Base-by-base conservation (phyloP, 2,797 vertebrate genomes). In the Eulemur coronatus region DNA sequence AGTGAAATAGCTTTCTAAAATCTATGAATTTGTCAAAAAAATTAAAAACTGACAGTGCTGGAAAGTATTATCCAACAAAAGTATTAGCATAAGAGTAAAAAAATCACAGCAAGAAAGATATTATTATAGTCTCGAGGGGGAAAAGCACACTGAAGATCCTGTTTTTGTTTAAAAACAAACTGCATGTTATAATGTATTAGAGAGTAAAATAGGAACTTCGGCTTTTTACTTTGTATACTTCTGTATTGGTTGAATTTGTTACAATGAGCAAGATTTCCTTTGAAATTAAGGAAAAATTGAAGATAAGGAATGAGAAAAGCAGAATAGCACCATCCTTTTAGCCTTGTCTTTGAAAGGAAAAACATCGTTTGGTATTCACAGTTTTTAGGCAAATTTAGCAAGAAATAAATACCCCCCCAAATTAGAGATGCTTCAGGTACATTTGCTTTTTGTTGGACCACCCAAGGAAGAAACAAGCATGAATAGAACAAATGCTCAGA, bases 21-120 rank as follows among this genome's bases (percentile, higher is more conserved):
- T 59, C 22, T 82, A 95, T 35, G 22, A 84, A 57, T 59, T 84
- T 81, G 33, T 76, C 48, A 67, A 50, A 95, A 95, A 75, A 89
- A 67, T 65, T 91, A 50, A 94, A 94, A 87, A 46, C 46, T 35
- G 24, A 75, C 7, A 82, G 61, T 65, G 10, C 43, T 78, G 5
- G 35, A 84, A 93, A 88, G 73, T 78, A 97, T 81, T 91, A 63
- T 5, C 28, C 28, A 88, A 80, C 38, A 95, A 95, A 91, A 96
- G 55, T 57, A 67, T 52, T 59, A 95, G 38, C 41, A 80, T 33
- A 48, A 52, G 17, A 17, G 11, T 87, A 9, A 80, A 95, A 95
- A 70, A 93, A 28, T 13, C 57, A 78, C 11, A 96, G 52, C 18
- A 92, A 76, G 73, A 88, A 76, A 69, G 15, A 91, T n/a, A 30